These are phyloP conservation scores for Shargacucullia verbasci DNA, from an alignment of 2,888 invertebrate genomes.

Conservation along the genomic window DNA sequence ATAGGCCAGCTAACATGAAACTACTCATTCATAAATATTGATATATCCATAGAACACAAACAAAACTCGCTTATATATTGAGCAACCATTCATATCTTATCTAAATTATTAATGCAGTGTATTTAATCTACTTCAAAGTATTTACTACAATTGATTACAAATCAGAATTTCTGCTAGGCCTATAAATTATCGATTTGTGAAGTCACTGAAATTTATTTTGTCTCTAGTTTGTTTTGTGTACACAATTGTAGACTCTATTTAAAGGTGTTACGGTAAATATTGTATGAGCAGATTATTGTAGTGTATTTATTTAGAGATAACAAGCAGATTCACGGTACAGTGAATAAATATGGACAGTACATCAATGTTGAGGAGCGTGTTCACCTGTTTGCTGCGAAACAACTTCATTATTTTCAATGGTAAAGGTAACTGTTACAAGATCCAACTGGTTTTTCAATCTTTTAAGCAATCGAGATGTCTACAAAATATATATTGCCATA, in stretches of 20 bases:
- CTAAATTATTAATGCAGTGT: slow-evolving; percentile 44
- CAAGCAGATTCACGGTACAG: slow-evolving; percentile 52
- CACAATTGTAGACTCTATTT: slow-evolving; percentile 14
- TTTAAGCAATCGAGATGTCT: too few species aligned
- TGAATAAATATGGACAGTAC: slow-evolving; percentile 47
- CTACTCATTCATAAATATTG: slow-evolving; percentile 33
- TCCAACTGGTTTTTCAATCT: too few species aligned
- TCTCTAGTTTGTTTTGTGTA: slow-evolving; percentile 1
- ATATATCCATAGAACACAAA: slow-evolving; percentile 32
- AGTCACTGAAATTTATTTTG: slow-evolving; percentile 32
- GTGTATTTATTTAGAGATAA: slow-evolving; percentile 48
- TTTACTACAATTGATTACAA: slow-evolving; percentile 51
- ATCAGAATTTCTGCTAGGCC: slow-evolving; percentile 33
- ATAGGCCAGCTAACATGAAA: slow-evolving; percentile 20
- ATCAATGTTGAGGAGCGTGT: slow-evolving; percentile 32
- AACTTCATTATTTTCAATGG: not conserved
- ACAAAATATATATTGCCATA: too few species aligned
- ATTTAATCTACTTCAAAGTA: slow-evolving; percentile 44
- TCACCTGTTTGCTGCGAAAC: slow-evolving; percentile 24
- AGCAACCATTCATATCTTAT: slow-evolving; percentile 32
- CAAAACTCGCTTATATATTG: slow-evolving; percentile 46
- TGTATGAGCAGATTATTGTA: not conserved
- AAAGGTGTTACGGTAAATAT: not conserved
- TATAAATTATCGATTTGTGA: slow-evolving; percentile 35
- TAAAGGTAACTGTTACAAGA: not conserved